Evolutionary conservation across 2,113 vertebrate species (phyloP), one percentile per base, ranked within the genome.

Genomic region (Brachypteracias leptosomus): DNA sequence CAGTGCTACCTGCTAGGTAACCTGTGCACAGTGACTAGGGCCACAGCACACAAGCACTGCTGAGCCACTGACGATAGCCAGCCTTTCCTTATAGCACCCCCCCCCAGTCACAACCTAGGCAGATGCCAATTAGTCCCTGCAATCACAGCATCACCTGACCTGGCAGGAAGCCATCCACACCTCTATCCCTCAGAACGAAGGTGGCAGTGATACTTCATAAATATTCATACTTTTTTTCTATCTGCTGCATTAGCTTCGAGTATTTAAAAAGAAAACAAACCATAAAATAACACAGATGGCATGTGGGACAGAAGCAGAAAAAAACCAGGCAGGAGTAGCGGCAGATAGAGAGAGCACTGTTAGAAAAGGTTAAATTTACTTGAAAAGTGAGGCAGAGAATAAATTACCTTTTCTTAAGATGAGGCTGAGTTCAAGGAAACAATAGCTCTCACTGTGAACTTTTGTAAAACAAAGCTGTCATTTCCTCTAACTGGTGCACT

Each of bases 241-340:
- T 29, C 29, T 2, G 3, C 51, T 88, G 59, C 10, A 24, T 38
- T 74, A 75, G 49, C 63, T 92, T 72, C 33, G 26, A 80, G 62
- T 42, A 95, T 47, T 90, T 46, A 9, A 74, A 78, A 82, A 59
- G 52, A 93, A 95, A 95, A 93, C 22, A 93, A 88, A 59, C 11
- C 49, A 88, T 66, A 94, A 93, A 95, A 66, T 35, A 74, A 91
- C 46, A 59, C 90, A 96, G 89, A 93, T 82, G 84, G 85, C 72
- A 85, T 11, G 78, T 86, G 62, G 81, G 81, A 77, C 62, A 82
- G 74, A 93, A 86, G 87, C 40, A 20, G 84, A 20, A 31, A 89
- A 73, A 83, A 89, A 71, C 1, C 4, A 83, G 21, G 57, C 24
- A 57, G 9, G 38, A 74, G 54, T 59, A 92, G 68, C 14, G 13